Conservation (phyloP, 2,888 invertebrate species). For the Sminthurinus aureus region DNA sequence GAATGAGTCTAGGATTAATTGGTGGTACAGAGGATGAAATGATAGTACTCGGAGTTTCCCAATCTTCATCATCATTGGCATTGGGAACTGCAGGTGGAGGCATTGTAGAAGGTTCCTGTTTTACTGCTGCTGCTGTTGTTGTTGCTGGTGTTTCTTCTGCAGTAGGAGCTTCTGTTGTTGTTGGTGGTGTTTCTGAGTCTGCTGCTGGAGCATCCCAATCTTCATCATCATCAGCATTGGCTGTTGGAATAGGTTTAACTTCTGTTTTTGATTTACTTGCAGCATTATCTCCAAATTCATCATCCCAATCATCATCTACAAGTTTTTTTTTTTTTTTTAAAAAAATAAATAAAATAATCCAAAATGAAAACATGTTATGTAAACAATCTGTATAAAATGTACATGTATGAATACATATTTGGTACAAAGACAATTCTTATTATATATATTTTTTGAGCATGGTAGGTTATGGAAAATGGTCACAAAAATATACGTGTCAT, state of each 20-base stretch:
- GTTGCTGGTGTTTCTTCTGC: background rate
- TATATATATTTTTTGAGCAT: too few species aligned
- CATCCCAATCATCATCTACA: constrained; percentile 51
- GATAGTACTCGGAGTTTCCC: constrained; percentile 28
- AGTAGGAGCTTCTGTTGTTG: background rate
- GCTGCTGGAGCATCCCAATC: constrained; percentile 47
- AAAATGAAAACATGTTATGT: too few species aligned
- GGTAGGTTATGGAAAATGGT: too few species aligned
- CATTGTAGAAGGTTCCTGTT: background rate
- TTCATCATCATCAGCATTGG: constrained; percentile 45
- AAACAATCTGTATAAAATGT: too few species aligned
- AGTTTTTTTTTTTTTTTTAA: background rate
- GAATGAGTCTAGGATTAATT: background rate
- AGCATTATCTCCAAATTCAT: constrained; percentile 13
- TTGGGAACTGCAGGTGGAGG: background rate
- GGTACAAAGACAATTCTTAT: too few species aligned
- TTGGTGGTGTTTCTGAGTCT: background rate
- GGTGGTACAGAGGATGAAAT: constrained; percentile 37
- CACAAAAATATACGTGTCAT: too few species aligned
- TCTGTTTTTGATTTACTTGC: constrained; percentile 21
- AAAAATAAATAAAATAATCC: too few species aligned
- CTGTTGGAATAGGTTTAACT: constrained; percentile 31
- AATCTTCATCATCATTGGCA: constrained; percentile 35
- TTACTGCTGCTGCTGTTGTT: background rate
- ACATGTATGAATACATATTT: too few species aligned